These are phyloP conservation scores for Pardosa pseudoannulata DNA, from an alignment of 2,888 invertebrate genomes.

Conservation along the genomic window DNA sequence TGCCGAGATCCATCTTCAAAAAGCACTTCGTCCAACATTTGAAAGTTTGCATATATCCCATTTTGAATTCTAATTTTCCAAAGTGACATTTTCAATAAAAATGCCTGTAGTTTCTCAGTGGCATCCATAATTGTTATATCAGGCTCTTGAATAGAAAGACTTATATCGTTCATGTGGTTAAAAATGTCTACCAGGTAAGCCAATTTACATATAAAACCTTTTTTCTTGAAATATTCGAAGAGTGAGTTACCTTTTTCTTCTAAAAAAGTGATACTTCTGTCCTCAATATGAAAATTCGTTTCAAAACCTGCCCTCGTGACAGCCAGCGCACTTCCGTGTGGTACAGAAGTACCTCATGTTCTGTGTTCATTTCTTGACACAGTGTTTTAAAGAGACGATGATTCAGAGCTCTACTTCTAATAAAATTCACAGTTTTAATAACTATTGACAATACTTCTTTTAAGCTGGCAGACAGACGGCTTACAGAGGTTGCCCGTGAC, in stretches of 20 bases:
- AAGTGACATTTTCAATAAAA: constrained; percentile 14
- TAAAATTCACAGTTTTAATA: constrained; percentile 5
- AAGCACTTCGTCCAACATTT: constrained; percentile 26
- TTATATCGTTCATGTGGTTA: constrained; percentile 22
- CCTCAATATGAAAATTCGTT: constrained; percentile 46
- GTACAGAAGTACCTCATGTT: constrained; percentile 54
- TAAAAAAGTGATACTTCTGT: constrained; percentile 44
- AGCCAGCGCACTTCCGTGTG: constrained; percentile 52
- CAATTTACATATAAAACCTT: constrained; percentile 19
- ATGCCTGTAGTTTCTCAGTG: constrained; percentile 24
- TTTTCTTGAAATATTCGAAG: constrained; percentile 31
- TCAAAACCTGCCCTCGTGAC: constrained; percentile 41
- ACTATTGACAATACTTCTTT: constrained; percentile 6
- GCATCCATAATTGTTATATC: constrained; percentile 22
- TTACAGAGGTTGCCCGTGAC: no score
- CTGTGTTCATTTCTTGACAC: constrained; percentile 53
- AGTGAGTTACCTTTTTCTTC: constrained; percentile 28
- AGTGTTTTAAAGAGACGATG: constrained; percentile 45
- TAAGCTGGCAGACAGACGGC: no score
- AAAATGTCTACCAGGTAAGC: constrained; percentile 16
- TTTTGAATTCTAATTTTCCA: constrained; percentile 8
- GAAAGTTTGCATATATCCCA: constrained; percentile 22
- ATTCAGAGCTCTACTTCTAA: constrained; percentile 15
- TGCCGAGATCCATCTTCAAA: constrained; percentile 20
- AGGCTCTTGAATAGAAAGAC: constrained; percentile 23